These are phyloP conservation scores for Campylomormyrus tamandua DNA, from an alignment of 2,113 vertebrate genomes.

Conservation along the genomic window DNA sequence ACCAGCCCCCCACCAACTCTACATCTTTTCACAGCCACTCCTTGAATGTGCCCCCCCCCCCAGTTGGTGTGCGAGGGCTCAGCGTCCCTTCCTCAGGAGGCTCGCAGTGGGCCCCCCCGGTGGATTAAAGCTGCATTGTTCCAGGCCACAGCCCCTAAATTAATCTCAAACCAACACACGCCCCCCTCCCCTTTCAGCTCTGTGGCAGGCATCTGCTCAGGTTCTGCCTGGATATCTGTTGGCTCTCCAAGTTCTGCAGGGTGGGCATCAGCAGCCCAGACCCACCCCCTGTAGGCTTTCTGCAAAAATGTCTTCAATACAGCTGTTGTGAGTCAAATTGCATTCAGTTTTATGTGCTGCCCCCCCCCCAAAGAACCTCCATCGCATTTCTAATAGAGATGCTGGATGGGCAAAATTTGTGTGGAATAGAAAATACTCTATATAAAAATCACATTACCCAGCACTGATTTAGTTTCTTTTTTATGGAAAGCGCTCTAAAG, in stretches of 20 bases:
- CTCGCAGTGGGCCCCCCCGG: neutral
- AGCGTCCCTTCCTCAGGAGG: neutral
- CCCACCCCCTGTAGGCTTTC: neutral
- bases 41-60: neutral
- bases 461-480: neutral
- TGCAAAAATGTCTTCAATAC: neutral
- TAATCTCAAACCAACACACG: conserved; percentile 30
- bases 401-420: neutral
- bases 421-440: neutral
- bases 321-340: neutral
- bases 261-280: neutral
- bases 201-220: conserved; percentile 18
- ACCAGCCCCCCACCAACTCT: neutral
- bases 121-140: conserved; percentile 35
- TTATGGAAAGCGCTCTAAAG: neutral
- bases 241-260: conserved; percentile 33
- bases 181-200: conserved; percentile 5
- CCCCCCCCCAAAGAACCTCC: neutral
- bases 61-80: neutral
- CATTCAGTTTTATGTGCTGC: neutral
- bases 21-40: neutral
- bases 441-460: conserved; percentile 5
- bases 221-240: conserved; percentile 28
- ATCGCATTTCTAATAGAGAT: neutral
- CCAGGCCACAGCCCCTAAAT: conserved; percentile 32